phyloP scores from a whole-genome alignment of 2,113 vertebrate genomes.

The Poecilia latipinna region DNA sequence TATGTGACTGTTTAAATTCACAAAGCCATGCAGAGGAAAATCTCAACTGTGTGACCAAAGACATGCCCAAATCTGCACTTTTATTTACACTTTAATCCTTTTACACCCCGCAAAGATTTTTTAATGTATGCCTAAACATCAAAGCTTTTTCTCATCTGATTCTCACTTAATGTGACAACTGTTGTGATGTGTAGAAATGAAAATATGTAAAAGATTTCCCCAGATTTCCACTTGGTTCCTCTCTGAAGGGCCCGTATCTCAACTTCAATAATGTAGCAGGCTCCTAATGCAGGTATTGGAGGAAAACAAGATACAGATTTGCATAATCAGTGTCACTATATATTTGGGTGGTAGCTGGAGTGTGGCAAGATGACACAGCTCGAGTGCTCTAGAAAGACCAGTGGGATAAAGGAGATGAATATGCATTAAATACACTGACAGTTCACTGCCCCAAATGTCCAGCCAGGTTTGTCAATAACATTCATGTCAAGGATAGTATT shows the following conservation, averaged over 20 bases:
- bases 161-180: slow-evolving; percentile 69
- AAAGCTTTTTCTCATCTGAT: slow-evolving; percentile 74
- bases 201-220: slow-evolving; percentile 72
- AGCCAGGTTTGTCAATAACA: slow-evolving; percentile 83
- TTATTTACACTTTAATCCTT: slow-evolving; percentile 64
- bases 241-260: slow-evolving; percentile 68
- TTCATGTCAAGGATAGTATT: slow-evolving; percentile 75
- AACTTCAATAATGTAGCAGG: slow-evolving; percentile 75
- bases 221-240: slow-evolving; percentile 68
- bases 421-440: slow-evolving; percentile 75
- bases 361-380: slow-evolving; percentile 81
- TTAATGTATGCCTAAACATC: slow-evolving; percentile 64
- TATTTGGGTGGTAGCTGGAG: slow-evolving; percentile 81
- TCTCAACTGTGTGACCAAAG: slow-evolving; percentile 30
- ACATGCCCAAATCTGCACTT: slow-evolving; percentile 40
- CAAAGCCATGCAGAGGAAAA: slow-evolving; percentile 20
- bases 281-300: slow-evolving; percentile 81
- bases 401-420: slow-evolving; percentile 80
- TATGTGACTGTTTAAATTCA: slow-evolving; percentile 12
- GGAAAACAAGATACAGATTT: slow-evolving; percentile 82
- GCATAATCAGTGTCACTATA: slow-evolving; percentile 88
- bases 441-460: slow-evolving; percentile 80
- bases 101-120: slow-evolving; percentile 58
- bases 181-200: slow-evolving; percentile 65
- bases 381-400: slow-evolving; percentile 71